phyloP scores from a whole-genome alignment of 1,140 invertebrate genomes.

The Drosophila rufa region DNA sequence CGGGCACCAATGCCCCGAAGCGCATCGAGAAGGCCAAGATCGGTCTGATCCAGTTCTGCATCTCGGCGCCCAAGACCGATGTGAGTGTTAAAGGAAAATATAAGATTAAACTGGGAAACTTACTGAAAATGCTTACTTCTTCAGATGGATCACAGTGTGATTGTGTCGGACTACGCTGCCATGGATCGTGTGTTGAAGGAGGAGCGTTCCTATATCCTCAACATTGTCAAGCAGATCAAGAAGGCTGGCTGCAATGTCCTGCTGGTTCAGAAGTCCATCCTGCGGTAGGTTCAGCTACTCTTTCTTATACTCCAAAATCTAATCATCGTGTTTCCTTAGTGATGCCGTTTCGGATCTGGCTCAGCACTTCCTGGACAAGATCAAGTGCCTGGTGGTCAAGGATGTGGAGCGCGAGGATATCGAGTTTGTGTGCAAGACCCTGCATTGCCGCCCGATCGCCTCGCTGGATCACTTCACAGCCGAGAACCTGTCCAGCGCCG shows the following conservation, averaged over 20 bases:
- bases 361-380: conserved; percentile 99
- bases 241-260: conserved; percentile 99
- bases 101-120: background rate
- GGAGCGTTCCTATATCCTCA: conserved; percentile 98
- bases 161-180: conserved; percentile 99
- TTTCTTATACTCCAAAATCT: conserved; percentile 2
- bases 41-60: conserved; percentile 99
- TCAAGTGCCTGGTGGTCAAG: conserved; percentile 99
- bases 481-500: conserved; percentile 96
- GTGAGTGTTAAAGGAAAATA: conserved; percentile 87
- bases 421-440: conserved; percentile 98
- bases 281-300: conserved; percentile 86
- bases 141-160: conserved; percentile 99
- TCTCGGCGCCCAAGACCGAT: conserved; percentile 99
- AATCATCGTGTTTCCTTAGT: conserved; percentile 17
- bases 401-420: conserved; percentile 99
- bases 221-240: conserved; percentile 99
- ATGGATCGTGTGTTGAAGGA: conserved; percentile 99
- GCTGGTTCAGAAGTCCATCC: conserved; percentile 99
- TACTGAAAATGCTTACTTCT: background rate
- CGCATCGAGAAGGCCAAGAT: conserved; percentile 99
- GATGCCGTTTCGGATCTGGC: conserved; percentile 99
- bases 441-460: conserved; percentile 98
- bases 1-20: conserved; percentile 96
- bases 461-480: conserved; percentile 98